Conservation (phyloP, 1,140 invertebrate species). For the Tenebrio molitor region DNA sequence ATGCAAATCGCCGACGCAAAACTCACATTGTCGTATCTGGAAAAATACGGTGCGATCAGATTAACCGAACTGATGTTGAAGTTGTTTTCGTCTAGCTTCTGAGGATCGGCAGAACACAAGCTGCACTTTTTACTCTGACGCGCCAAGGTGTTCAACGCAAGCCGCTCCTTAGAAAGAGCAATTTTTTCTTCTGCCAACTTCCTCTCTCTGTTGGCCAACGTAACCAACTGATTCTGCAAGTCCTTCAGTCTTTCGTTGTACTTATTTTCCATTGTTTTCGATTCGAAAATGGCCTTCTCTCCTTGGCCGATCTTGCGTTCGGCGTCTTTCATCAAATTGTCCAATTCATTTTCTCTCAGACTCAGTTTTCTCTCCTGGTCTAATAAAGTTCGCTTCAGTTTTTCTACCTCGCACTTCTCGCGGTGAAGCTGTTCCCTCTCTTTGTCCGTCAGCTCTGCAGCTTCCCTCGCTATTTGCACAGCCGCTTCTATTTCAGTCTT, state of each 20-base stretch:
- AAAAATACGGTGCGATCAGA: constrained; percentile 1
- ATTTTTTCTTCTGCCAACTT: constrained; percentile 65
- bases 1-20: too few species aligned
- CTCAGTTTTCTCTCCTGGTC: constrained; percentile 66
- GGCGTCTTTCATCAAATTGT: constrained; percentile 53
- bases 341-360: constrained; percentile 64
- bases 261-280: constrained; percentile 62
- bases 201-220: constrained; percentile 59
- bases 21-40: constrained; percentile 8
- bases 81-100: constrained; percentile 5
- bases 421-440: constrained; percentile 66
- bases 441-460: constrained; percentile 66
- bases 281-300: constrained; percentile 63
- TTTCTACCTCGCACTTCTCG: constrained; percentile 66
- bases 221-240: constrained; percentile 59
- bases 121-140: constrained; percentile 52
- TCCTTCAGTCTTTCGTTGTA: constrained; percentile 61
- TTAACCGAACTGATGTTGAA: not conserved
- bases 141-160: constrained; percentile 53
- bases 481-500: constrained; percentile 68
- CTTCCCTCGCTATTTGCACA: constrained; percentile 67
- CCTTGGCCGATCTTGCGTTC: constrained; percentile 48
- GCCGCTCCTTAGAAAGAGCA: constrained; percentile 60
- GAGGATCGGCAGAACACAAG: constrained; percentile 52
- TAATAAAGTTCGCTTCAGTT: constrained; percentile 63